phyloP scores from a whole-genome alignment of 2,888 invertebrate genomes.

The Apotomis betuletana region DNA sequence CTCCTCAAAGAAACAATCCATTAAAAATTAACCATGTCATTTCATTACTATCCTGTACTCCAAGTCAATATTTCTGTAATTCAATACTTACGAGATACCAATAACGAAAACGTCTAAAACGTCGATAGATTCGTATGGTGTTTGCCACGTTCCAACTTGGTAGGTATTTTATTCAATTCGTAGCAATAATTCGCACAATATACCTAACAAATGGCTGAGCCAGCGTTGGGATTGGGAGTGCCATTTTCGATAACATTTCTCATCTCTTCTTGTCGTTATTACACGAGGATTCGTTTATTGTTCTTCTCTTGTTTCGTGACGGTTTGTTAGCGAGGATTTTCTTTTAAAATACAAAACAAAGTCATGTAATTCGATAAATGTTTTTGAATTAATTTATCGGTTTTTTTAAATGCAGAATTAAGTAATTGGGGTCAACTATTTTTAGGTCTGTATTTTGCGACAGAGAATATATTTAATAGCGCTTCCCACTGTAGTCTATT shows the following conservation, averaged over 20 bases:
- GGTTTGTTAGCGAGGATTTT: slow-evolving; percentile 35
- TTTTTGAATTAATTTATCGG: slow-evolving; percentile 11
- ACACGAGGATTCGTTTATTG: slow-evolving; percentile 33
- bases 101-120: slow-evolving; percentile 1
- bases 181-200: slow-evolving; percentile 37
- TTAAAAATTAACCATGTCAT: slow-evolving; percentile 1
- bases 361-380: slow-evolving; percentile 17
- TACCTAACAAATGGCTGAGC: slow-evolving; percentile 35
- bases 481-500: too few species aligned
- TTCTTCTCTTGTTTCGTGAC: slow-evolving; percentile 35
- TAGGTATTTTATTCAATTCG: slow-evolving; percentile 21
- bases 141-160: slow-evolving; percentile 5
- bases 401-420: too few species aligned
- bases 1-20: background rate
- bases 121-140: background rate
- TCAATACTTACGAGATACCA: slow-evolving; percentile 2
- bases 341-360: slow-evolving; percentile 32
- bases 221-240: slow-evolving; percentile 34
- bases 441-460: too few species aligned
- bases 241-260: slow-evolving; percentile 40
- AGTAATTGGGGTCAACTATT: too few species aligned
- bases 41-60: slow-evolving; percentile 5
- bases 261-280: slow-evolving; percentile 35
- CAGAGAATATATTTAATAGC: too few species aligned
- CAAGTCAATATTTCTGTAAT: slow-evolving; percentile 3